Evolutionary conservation across 2,888 invertebrate genomes (phyloP).

Genomic region (Mylabris sibirica): DNA sequence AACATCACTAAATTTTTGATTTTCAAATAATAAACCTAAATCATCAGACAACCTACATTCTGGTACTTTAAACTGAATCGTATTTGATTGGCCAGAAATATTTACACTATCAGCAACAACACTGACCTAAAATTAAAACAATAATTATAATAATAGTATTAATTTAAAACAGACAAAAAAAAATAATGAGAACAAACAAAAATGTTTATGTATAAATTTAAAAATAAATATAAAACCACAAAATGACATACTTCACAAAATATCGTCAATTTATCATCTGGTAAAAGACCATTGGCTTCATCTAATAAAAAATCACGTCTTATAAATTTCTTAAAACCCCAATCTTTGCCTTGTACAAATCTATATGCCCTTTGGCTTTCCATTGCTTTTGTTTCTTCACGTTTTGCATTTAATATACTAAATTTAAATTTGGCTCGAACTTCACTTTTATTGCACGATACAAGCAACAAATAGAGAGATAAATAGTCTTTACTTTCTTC

Average conservation of each 20-base stretch:
- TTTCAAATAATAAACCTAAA: slow-evolving; percentile 93
- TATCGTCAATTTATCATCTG: slow-evolving; percentile 99
- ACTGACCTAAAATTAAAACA: slow-evolving; percentile 69
- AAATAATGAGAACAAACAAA: slow-evolving; percentile 43
- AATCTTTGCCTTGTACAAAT: slow-evolving; percentile 99
- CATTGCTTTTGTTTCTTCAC: slow-evolving; percentile 99
- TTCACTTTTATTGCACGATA: slow-evolving; percentile 99
- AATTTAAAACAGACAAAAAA: slow-evolving; percentile 40
- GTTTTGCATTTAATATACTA: slow-evolving; percentile 99
- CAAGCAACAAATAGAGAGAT: slow-evolving; percentile 97
- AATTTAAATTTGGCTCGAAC: slow-evolving; percentile 99
- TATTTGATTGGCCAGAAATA: slow-evolving; percentile 98
- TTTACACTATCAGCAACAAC: slow-evolving; percentile 99
- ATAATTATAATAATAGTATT: background rate
- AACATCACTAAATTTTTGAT: slow-evolving; percentile 97
- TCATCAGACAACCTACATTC: slow-evolving; percentile 95
- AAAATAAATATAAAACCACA: slow-evolving; percentile 16
- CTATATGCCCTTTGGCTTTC: slow-evolving; percentile 96
- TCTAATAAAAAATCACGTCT: slow-evolving; percentile 98
- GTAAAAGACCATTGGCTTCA: slow-evolving; percentile 97
- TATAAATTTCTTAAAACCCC: slow-evolving; percentile 99
- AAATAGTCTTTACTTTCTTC: slow-evolving; percentile 99
- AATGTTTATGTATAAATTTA: slow-evolving; percentile 36
- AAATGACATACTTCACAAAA: slow-evolving; percentile 87
- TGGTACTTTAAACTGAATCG: slow-evolving; percentile 96